Evolutionary conservation across 2,797 vertebrate genomes (phyloP), one percentile per base, ranked within the genome.

Genomic region (Brotula barbata): DNA sequence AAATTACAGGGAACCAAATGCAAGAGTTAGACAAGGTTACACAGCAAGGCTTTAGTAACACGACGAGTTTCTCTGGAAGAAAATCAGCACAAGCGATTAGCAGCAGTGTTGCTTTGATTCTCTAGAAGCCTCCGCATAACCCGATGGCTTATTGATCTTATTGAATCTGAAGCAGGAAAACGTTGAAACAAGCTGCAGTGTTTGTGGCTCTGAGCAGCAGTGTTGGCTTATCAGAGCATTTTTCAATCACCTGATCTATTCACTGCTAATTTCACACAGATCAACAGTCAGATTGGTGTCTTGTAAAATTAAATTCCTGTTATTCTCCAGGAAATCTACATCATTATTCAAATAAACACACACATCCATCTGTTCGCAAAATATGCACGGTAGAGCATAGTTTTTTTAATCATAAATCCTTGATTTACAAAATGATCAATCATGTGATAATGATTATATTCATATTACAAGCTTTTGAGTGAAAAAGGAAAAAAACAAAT

Each of bases 341-440:
- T 11, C 10, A 15, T 22, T 12, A 46, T 19, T 21, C 1, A 5
- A 34, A 62, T 21, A 22, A 22, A 25, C 39, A 20, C 40, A 55
- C 19, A 23, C 12, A 7, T 25, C 31, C n/a, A 17, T 0, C 3
- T 13, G 28, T 17, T 23, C n/a, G 37, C 16, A 22, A n/a, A 21
- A 7, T n/a, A n/a, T 13, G 47, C 1, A 36, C 21, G 44, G 5
- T 1, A 50, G 33, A 25, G 20, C 31, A 39, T 19, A 33, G 37
- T 51, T 16, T 39, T 67, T 85, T 86, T 82, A 81, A 82, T 87
- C 70, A 82, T 19, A 78, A 82, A 77, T 80, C 58, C 70, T 54
- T 15, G 53, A 2, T 58, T 80, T 86, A 84, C 77, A 88, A 85
- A 88, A 87, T 42, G 36, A 20, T 71, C 68, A 50, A 54, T 73